Percentiles rank a stretch among this genome's conserved stretches.
Conservation (phyloP, 2,888 invertebrate genomes). For the Eupithecia abbreviata region DNA sequence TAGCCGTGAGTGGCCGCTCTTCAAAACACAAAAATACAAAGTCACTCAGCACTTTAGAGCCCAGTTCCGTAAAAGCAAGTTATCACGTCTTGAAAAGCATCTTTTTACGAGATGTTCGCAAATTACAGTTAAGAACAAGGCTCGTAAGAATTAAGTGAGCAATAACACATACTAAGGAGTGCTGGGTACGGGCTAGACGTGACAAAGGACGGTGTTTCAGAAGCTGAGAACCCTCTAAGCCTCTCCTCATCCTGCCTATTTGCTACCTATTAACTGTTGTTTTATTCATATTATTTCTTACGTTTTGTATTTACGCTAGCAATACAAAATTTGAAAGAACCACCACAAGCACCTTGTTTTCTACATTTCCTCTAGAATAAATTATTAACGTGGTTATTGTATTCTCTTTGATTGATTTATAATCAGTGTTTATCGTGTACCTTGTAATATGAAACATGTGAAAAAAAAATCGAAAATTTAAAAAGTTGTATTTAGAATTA, state of each 20-base stretch:
- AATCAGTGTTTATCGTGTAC: background rate
- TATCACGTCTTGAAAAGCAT: constrained; percentile 45
- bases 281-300: constrained; percentile 24
- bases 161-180: constrained; percentile 66
- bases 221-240: constrained; percentile 52
- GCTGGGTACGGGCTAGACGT: constrained; percentile 58
- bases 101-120: constrained; percentile 52
- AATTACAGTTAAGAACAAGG: constrained; percentile 56
- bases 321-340: background rate
- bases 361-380: background rate
- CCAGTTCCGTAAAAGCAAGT: constrained; percentile 40
- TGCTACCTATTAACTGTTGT: constrained; percentile 34
- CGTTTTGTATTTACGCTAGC: constrained; percentile 45
- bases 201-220: constrained; percentile 57
- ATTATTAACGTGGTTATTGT: background rate
- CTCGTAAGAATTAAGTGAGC: constrained; percentile 64
- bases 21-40: constrained; percentile 27
- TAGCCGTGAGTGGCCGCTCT: background rate
- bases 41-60: constrained; percentile 33
- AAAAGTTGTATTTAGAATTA: background rate
- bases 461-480: too few species aligned
- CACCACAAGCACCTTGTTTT: background rate
- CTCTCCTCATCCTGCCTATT: constrained; percentile 48
- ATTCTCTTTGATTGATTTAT: too few species aligned
- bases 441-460: background rate